phyloP scores from a whole-genome alignment of 2,888 invertebrate species.

The Subacronicta megacephala region DNA sequence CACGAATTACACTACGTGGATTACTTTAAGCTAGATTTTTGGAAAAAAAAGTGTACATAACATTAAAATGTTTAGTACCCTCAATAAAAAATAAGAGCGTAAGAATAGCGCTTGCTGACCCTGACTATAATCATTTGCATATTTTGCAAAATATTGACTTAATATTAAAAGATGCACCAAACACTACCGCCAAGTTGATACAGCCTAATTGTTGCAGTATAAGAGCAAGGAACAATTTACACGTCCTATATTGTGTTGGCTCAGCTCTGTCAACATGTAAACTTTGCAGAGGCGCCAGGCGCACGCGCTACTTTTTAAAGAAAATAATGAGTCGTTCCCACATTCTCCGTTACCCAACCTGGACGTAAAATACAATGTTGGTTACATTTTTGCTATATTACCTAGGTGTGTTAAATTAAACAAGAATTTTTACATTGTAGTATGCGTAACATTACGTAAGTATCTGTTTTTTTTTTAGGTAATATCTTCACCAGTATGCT shows the following conservation, averaged over 20 bases:
- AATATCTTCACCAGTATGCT: too few relatives aligned
- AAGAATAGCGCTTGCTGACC: too few relatives aligned
- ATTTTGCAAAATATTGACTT: background rate
- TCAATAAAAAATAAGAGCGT: too few relatives aligned
- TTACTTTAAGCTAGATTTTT: too few relatives aligned
- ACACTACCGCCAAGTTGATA: slow-evolving; percentile 4
- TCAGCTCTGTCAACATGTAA: slow-evolving; percentile 10
- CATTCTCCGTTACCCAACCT: slow-evolving; percentile 8
- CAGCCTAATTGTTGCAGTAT: background rate
- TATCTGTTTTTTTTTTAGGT: too few relatives aligned
- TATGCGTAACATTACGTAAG: too few relatives aligned
- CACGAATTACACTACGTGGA: too few relatives aligned
- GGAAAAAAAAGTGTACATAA: too few relatives aligned
- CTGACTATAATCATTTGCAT: too few relatives aligned
- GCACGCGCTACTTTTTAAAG: slow-evolving; percentile 25
- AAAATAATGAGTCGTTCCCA: slow-evolving; percentile 21
- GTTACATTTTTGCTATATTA: slow-evolving; percentile 14
- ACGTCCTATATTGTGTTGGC: slow-evolving; percentile 11
- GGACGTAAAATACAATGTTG: slow-evolving; percentile 38
- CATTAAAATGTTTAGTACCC: too few relatives aligned
- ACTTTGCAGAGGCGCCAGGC: background rate
- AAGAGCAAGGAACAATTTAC: slow-evolving; percentile 8
- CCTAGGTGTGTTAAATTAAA: slow-evolving; percentile 7
- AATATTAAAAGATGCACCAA: slow-evolving; percentile 6
- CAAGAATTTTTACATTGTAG: slow-evolving; percentile 3